Evolutionary conservation across 1,140 invertebrate genomes (phyloP), one percentile per base, ranked within the genome.

Genomic region (Sycophaga agraensis): DNA sequence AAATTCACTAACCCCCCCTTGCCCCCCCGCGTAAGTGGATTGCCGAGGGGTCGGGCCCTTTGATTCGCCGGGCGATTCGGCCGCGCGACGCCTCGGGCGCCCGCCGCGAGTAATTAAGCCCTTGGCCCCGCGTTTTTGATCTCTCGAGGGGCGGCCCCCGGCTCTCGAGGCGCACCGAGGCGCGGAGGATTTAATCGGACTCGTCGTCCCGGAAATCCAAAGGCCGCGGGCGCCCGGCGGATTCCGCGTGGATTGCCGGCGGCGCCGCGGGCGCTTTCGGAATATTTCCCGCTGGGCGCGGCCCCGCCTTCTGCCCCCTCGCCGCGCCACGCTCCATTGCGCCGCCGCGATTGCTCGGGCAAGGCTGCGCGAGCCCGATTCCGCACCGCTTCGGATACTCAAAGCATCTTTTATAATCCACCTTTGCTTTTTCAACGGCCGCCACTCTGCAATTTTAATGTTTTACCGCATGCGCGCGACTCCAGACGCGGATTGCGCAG

Each of bases 1-100:
- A n/a, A n/a, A n/a, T n/a, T n/a, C n/a, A n/a, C n/a, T n/a, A n/a
- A n/a, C n/a, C n/a, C n/a, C n/a, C n/a, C n/a, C n/a, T n/a, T n/a
- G n/a, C n/a, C n/a, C n/a, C n/a, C n/a, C n/a, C n/a, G n/a, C n/a
- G n/a, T n/a, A n/a, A n/a, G n/a, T n/a, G 39, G 39, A 45, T 21
- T 24, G 39, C n/a, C 21, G n/a, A n/a, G n/a, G n/a, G 40, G 14
- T 2, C 22, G 22, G 8, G 17, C n/a, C n/a, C 63, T 65, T 65
- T 65, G 63, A 65, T 50, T 65, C 51, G 42, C 56, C 63, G 50
- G 51, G 57, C 63, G 63, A 60, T 46, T 39, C 12, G 2, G 49
- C 58, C 58, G 31, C 19, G n/a, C n/a, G n/a, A n/a, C n/a, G n/a
- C n/a, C n/a, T n/a, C 40, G 8, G 58, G 58, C 40, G 28, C 11